phyloP scores from a whole-genome alignment of 2,888 invertebrate species.

The Lasioglossum marginatum region DNA sequence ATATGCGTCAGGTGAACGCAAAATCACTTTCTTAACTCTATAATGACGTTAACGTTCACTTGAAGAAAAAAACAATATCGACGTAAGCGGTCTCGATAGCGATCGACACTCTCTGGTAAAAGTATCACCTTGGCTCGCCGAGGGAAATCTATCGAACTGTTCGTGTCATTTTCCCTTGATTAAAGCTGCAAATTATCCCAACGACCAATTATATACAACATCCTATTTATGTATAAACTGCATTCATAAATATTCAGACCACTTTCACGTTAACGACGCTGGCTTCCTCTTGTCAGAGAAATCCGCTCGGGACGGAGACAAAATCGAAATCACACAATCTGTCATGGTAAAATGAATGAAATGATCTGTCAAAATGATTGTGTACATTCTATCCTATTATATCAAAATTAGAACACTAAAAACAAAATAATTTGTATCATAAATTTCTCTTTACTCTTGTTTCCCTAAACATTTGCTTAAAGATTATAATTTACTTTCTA shows the following conservation, averaged over 20 bases:
- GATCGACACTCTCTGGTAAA: not conserved
- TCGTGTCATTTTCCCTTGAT: slow-evolving; percentile 15
- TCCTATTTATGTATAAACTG: slow-evolving; percentile 14
- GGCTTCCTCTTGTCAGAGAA: slow-evolving; percentile 19
- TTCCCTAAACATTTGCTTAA: too few species aligned
- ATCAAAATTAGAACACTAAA: not conserved
- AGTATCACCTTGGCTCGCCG: not conserved
- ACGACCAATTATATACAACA: slow-evolving; percentile 17
- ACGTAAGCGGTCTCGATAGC: slow-evolving; percentile 4
- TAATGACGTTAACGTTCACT: not conserved
- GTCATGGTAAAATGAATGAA: not conserved
- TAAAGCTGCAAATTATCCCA: not conserved
- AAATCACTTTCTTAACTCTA: slow-evolving; percentile 15
- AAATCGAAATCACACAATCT: not conserved
- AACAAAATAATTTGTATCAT: not conserved
- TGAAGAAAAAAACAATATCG: not conserved
- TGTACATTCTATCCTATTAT: not conserved
- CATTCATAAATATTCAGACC: slow-evolving; percentile 42
- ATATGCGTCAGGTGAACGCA: not conserved
- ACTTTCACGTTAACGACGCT: slow-evolving; percentile 33
- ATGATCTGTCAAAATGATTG: not conserved
- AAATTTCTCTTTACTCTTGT: not conserved
- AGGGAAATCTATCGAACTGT: not conserved
- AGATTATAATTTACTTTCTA: too few species aligned
- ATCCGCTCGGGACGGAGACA: not conserved